phyloP scores from a whole-genome alignment of 2,797 vertebrate genomes.

The Lepilemur septentrionalis region DNA sequence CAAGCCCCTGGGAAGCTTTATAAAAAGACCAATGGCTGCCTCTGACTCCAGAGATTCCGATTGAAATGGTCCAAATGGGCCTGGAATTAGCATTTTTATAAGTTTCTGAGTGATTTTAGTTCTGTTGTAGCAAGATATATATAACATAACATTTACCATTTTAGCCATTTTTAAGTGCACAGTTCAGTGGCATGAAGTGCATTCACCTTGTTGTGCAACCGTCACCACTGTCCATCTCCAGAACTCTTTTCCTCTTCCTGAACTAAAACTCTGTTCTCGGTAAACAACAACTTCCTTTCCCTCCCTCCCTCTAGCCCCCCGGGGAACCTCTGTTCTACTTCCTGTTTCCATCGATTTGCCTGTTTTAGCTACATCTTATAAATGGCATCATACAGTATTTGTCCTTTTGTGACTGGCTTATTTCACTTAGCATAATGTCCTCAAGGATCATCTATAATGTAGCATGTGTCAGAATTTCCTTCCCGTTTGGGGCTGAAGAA shows the following conservation, averaged over 20 bases:
- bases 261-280: neutral
- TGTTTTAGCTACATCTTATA: neutral
- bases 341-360: neutral
- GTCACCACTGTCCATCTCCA: neutral
- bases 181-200: neutral
- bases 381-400: neutral
- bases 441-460: neutral
- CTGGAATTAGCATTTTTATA: neutral
- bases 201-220: neutral
- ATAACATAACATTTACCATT: neutral
- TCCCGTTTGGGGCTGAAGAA: neutral
- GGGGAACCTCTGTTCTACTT: neutral
- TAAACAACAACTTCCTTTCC: neutral
- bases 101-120: neutral
- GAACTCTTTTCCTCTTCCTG: neutral
- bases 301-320: neutral
- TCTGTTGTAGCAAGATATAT: neutral
- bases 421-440: neutral
- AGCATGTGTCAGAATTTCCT: neutral
- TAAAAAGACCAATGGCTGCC: neutral
- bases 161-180: neutral
- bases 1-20: neutral
- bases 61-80: neutral
- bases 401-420: neutral
- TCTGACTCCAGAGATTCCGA: neutral